Base-by-base conservation (phyloP, 2,797 vertebrate genomes). In the Loris lydekkerianus region DNA sequence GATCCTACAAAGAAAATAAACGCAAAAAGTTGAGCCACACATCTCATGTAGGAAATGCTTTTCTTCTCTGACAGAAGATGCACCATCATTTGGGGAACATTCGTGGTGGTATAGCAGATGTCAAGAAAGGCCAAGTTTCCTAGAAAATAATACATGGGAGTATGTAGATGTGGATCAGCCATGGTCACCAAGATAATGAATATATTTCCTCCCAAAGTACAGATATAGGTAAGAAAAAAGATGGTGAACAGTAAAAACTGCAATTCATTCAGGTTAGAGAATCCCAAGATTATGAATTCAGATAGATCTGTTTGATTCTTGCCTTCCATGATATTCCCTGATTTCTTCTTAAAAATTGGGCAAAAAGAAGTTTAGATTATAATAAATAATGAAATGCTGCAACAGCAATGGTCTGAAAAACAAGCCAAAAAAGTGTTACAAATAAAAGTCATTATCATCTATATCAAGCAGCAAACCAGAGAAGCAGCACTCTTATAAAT, bases 11-110 rank as follows among this genome's bases (percentile, higher is more conserved):
- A 97, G 4, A 95, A 93, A 53, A 98, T 34, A n/a, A 98, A 98
- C 31, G 97, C 97, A 93, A 96, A 98, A 34, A 97, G 92, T 60
- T 98, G 97, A 72, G 69, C 49, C 21, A 95, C 11, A 85, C 97
- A 98, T 1, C 92, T 80, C 4, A 27, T 75, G 21, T 94, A 97
- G 5, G 94, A 96, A n/a, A 98, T 96, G 31, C 77, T 94, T 70
- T 97, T 98, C 23, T 43, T 97, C 37, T 96, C 70, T 27, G 92
- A 76, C 2, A 98, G 7, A 23, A 98, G 97, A 65, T 97, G 96
- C 21, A 93, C 95, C 90, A 98, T 89, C 96, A 98, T 98, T 91
- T 98, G 98, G n/a, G 97, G 97, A 49, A 98, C 95, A 1, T 97
- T 97, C n/a, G 96, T 97, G 53, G 93, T 97, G 10, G 97, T 98